Percentiles rank a stretch among this genome's conserved stretches.
phyloP scores from a whole-genome alignment of 2,797 vertebrate species.

The Hippocampus kuda region DNA sequence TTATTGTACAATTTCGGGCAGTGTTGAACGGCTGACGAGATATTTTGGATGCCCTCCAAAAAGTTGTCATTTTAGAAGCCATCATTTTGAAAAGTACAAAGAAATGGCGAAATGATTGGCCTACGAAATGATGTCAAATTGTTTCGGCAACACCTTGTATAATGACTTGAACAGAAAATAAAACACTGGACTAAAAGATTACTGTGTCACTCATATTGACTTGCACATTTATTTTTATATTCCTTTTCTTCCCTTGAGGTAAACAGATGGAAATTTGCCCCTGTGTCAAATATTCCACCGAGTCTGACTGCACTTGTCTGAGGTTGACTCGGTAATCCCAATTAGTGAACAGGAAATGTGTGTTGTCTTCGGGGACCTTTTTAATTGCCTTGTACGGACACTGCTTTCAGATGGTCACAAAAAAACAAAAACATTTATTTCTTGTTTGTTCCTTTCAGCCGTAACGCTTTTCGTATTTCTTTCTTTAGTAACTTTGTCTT shows the following conservation, averaged over 20 bases:
- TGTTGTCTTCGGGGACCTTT: conserved; percentile 17
- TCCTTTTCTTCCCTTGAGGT: neutral
- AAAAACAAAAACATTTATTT: conserved; percentile 18
- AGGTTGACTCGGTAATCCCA: conserved; percentile 18
- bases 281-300: conserved; percentile 14
- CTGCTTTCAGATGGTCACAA: conserved; percentile 25
- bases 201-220: neutral
- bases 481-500: neutral
- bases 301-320: conserved; percentile 14
- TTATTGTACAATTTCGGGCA: no score
- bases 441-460: conserved; percentile 31
- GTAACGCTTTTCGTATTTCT: conserved; percentile 7
- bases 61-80: no score
- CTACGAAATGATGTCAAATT: no score
- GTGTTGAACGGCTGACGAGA: no score
- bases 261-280: conserved; percentile 2
- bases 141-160: neutral
- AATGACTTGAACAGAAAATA: neutral
- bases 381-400: conserved; percentile 33
- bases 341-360: conserved; percentile 31
- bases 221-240: neutral
- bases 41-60: no score
- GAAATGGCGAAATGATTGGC: no score
- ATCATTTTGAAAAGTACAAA: no score
- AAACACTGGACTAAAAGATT: neutral